These are phyloP conservation scores for Axinella damicornis DNA, from an alignment of 37 sponge, comb jelly and placozoan genomes.

Conservation along the genomic window DNA sequence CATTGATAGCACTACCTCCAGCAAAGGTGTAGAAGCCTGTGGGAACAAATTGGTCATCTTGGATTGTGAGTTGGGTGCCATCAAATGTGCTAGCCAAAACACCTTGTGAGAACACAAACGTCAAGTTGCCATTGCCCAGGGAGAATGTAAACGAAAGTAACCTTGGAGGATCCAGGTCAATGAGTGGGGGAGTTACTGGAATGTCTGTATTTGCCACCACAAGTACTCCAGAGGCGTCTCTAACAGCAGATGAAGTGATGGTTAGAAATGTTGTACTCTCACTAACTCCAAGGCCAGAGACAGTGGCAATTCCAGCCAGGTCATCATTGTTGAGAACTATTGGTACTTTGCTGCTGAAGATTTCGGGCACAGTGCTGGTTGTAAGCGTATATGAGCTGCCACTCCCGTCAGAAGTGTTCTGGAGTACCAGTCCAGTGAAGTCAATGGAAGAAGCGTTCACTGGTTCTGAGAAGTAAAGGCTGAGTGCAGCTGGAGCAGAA, in stretches of 20 bases:
- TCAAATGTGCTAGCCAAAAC: constrained; percentile 66
- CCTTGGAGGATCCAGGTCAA: constrained; percentile 68
- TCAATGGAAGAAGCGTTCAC: constrained; percentile 62
- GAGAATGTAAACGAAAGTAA: constrained; percentile 76
- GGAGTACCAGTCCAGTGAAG: constrained; percentile 56
- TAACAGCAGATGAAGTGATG: constrained; percentile 36
- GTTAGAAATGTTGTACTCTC: constrained; percentile 49
- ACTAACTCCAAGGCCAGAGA: constrained; percentile 49
- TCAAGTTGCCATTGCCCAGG: constrained; percentile 63
- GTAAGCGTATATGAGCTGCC: constrained; percentile 35
- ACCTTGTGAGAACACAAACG: constrained; percentile 69
- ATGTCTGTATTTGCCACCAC: constrained; percentile 38
- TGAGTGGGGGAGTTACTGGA: constrained; percentile 63
- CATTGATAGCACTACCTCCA: constrained; percentile 40
- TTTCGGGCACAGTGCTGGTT: constrained; percentile 30
- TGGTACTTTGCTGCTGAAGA: constrained; percentile 6
- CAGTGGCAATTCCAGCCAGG: constrained; percentile 45
- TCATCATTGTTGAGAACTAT: constrained; percentile 66
- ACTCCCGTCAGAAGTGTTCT: constrained; percentile 33
- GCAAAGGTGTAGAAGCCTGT: constrained; percentile 55
- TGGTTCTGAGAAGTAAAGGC: constrained; percentile 84
- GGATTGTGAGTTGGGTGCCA: constrained; percentile 68
- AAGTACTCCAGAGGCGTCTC: constrained; percentile 66
- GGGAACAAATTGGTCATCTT: constrained; percentile 18
- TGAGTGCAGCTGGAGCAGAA: constrained; percentile 64